Base-by-base conservation (phyloP, 1,140 invertebrate species). In the Drosophila lacertosa region DNA sequence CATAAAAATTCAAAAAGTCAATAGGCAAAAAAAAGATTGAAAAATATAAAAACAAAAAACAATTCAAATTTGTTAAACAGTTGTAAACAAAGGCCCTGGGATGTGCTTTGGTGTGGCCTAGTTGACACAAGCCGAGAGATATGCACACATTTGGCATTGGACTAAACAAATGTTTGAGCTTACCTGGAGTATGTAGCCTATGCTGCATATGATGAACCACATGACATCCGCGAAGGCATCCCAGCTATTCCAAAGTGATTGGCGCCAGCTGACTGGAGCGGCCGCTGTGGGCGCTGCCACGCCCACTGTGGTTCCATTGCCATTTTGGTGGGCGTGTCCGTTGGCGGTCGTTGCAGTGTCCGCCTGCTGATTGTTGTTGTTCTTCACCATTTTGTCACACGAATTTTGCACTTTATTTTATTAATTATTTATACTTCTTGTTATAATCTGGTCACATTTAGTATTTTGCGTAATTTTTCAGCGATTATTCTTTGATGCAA, bases 141-240 rank as follows among this genome's bases (percentile, higher is more conserved):
- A 37, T 20, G 16, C 39, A 26, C 4, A 37, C 18, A 5, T 44
- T 44, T 45, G 60, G 7, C 60, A 64, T 55, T 64, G 50, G 16
- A 9, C 10, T 9, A 29, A 26, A 13, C 3, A 47, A 59, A 22
- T 29, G 22, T 24, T 4, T 5, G n/a, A 51, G 13, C 80, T 77
- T 29, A 91, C 89, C 89, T 91, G 78, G 0, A 91, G 73, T 16
- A 93, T 93, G 60, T 93, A 91, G n/a, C 93, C 91, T 0, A 93
- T 68, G 15, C 93, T 93, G 9, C 93, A 82, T 13, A 95, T 54
- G 20, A 95, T 86, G 67, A 95, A 95, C 37, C 93, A 92, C 58
- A 95, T 89, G 18, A 95, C 78, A 62, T 95, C 94, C 42, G 94
- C 91, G 51, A 93, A 91, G 1, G 93, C 91, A 75, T 93, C 92